A percentile compares a stretch with the other conserved stretches of the same genome.
Evolutionary conservation across 2,888 invertebrate species (phyloP).

Genomic region (Drosophila imparisetae): DNA sequence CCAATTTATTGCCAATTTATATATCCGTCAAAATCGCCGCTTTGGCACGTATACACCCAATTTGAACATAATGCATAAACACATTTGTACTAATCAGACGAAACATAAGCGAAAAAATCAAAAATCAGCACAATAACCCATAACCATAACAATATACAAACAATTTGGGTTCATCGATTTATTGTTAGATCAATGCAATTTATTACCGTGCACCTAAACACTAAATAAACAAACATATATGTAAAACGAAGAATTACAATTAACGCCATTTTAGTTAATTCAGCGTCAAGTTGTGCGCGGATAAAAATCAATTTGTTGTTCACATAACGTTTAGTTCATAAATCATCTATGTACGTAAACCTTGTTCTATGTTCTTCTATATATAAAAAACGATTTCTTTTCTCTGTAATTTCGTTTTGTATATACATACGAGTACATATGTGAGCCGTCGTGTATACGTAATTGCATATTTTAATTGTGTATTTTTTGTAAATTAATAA

Average conservation of each 20-base stretch:
- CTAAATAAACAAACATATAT: conserved; percentile 18
- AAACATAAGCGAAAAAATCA: conserved; percentile 23
- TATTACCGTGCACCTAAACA: conserved; percentile 68
- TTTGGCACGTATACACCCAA: conserved; percentile 16
- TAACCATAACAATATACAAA: conserved; percentile 41
- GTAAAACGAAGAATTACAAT: conserved; percentile 23
- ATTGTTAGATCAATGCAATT: conserved; percentile 75
- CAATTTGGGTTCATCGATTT: conserved; percentile 52
- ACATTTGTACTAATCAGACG: conserved; percentile 44
- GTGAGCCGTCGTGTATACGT: conserved; percentile 68
- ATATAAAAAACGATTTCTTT: conserved; percentile 13
- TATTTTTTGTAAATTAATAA: conserved; percentile 80
- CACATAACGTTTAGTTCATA: conserved; percentile 49
- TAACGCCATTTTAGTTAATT: conserved; percentile 41
- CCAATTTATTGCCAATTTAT: conserved; percentile 80
- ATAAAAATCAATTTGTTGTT: conserved; percentile 39
- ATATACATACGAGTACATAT: conserved; percentile 70
- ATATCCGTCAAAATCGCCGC: conserved; percentile 26
- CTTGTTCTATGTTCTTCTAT: conserved; percentile 46
- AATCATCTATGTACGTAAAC: conserved; percentile 49
- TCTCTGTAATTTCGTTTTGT: conserved; percentile 67
- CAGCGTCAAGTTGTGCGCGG: conserved; percentile 3
- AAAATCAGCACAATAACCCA: conserved; percentile 30
- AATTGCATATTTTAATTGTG: conserved; percentile 74
- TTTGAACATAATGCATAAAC: conserved; percentile 17